A percentile compares a stretch with the other conserved stretches of the same genome.
These are phyloP conservation scores for Gallirallus australis DNA, from an alignment of 2,797 vertebrate species.

Conservation along the genomic window DNA sequence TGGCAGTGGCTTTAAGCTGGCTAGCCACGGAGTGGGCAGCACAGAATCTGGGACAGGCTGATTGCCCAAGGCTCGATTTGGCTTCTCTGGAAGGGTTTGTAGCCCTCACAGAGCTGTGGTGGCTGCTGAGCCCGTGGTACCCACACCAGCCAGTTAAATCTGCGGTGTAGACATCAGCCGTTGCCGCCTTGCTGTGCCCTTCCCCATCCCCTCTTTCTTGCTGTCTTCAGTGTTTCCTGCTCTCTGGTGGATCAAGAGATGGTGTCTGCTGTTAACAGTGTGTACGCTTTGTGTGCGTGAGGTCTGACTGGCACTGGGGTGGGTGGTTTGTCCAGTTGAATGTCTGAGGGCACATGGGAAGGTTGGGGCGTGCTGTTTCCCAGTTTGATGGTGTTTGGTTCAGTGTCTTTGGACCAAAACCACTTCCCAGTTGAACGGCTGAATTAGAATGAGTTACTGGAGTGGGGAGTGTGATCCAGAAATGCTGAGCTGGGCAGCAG, in stretches of 20 bases:
- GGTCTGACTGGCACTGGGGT: neutral
- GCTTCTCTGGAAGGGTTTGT: neutral
- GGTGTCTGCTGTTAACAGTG: neutral
- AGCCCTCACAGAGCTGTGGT: neutral
- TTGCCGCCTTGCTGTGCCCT: neutral
- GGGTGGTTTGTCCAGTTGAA: neutral
- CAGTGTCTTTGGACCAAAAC: neutral
- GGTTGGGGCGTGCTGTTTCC: neutral
- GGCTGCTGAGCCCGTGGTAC: neutral
- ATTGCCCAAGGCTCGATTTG: neutral
- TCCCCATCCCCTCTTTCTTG: neutral
- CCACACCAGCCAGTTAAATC: neutral
- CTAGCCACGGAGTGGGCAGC: neutral
- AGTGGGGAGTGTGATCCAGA: neutral
- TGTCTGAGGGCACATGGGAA: neutral
- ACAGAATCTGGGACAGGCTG: neutral
- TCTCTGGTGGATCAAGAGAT: neutral
- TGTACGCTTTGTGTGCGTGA: fast-evolving
- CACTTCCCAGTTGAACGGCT: neutral
- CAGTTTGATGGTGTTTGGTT: neutral
- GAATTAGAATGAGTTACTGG: neutral
- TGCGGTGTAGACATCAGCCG: neutral
- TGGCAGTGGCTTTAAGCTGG: neutral
- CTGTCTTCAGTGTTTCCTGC: neutral
- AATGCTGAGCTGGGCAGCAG: neutral